Evolutionary conservation across 2,888 invertebrate species (phyloP).

Genomic region (Ectobius pallidus): DNA sequence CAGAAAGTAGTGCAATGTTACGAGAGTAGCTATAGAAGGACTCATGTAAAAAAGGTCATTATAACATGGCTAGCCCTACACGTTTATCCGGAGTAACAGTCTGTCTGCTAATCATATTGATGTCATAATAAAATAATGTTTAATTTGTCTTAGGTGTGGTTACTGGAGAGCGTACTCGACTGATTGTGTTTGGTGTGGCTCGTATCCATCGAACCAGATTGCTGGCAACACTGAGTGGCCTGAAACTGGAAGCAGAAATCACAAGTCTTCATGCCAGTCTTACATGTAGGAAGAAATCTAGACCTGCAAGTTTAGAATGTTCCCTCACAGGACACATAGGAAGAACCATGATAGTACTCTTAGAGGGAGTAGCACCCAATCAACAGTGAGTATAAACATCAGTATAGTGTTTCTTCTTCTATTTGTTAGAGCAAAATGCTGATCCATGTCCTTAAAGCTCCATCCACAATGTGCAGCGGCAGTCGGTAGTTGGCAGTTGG

Average conservation of each 20-base stretch:
- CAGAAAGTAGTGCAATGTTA: no score
- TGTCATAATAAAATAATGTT: no score
- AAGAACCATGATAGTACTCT: slow-evolving; percentile 86
- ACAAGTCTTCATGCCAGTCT: slow-evolving; percentile 89
- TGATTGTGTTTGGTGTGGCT: slow-evolving; percentile 86
- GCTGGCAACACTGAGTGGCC: slow-evolving; percentile 88
- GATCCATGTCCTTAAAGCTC: no score
- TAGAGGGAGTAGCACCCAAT: slow-evolving; percentile 89
- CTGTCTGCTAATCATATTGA: no score
- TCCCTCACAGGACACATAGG: slow-evolving; percentile 90
- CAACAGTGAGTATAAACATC: slow-evolving; percentile 72
- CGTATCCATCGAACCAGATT: slow-evolving; percentile 85
- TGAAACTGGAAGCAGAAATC: slow-evolving; percentile 94
- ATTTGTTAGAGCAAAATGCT: no score
- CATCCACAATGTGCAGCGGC: no score
- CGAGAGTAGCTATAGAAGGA: no score
- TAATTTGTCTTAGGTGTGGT: slow-evolving; percentile 58
- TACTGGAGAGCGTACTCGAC: slow-evolving; percentile 70
- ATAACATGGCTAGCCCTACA: no score
- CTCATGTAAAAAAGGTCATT: no score
- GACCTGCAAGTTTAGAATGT: slow-evolving; percentile 73
- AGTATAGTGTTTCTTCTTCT: no score
- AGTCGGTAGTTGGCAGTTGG: no score
- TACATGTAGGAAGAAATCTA: slow-evolving; percentile 85
- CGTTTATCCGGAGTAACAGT: no score